Evolutionary conservation across 2,113 vertebrate species (phyloP).

Genomic region (Apteryx mantelli): DNA sequence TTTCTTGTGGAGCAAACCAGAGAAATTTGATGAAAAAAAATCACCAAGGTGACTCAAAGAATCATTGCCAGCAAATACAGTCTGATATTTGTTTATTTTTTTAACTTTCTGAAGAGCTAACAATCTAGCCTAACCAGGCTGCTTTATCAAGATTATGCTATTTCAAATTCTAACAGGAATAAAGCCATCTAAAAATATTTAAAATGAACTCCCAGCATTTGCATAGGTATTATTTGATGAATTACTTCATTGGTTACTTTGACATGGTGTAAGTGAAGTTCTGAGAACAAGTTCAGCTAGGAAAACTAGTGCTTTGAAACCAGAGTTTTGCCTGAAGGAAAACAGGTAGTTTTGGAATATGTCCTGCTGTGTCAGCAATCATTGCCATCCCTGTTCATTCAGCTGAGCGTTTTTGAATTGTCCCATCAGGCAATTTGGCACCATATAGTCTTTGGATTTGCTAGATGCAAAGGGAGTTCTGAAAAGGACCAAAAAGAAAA

Average conservation of each 20-base stretch:
- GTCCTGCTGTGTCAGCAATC: background rate
- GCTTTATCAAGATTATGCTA: background rate
- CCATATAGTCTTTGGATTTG: background rate
- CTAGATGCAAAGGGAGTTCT: background rate
- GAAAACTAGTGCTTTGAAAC: background rate
- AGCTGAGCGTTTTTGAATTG: background rate
- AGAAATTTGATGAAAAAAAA: background rate
- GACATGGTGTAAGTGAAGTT: background rate
- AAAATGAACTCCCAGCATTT: background rate
- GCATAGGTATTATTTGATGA: background rate
- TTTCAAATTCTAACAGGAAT: constrained; percentile 6
- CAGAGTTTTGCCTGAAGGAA: background rate
- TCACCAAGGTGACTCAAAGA: background rate
- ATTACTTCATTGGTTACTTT: background rate
- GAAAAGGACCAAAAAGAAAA: background rate
- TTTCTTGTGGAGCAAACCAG: background rate
- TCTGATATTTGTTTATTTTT: background rate
- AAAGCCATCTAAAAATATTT: background rate
- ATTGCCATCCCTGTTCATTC: background rate
- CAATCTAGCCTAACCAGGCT: background rate
- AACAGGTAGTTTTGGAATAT: background rate
- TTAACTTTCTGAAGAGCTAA: background rate
- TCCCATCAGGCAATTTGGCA: constrained; percentile 38
- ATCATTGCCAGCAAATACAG: background rate
- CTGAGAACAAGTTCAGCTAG: background rate